Evolutionary conservation across 92 coral and sea anemone genomes (phyloP).

Genomic region (Epizoanthus illoricatus): DNA sequence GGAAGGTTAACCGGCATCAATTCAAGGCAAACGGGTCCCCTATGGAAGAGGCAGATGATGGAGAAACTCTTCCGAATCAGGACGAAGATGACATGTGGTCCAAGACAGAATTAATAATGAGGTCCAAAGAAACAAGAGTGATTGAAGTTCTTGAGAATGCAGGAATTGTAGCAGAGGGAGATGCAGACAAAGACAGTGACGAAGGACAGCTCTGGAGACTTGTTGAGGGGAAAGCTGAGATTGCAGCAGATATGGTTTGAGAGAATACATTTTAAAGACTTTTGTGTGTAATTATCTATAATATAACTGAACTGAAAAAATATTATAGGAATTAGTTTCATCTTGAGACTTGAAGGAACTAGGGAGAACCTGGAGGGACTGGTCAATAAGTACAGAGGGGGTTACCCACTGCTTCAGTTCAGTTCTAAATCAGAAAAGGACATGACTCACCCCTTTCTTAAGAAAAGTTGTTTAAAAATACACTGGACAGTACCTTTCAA

Average conservation of each 20-base stretch:
- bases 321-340: too few species aligned
- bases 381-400: too few species aligned
- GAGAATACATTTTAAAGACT: background rate
- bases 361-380: too few species aligned
- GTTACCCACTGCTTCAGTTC: too few species aligned
- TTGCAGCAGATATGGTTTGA: conserved; percentile 71
- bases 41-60: conserved; percentile 16
- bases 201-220: conserved; percentile 88
- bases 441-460: too few species aligned
- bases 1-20: conserved; percentile 31
- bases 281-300: too few species aligned
- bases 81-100: conserved; percentile 65
- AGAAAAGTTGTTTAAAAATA: too few species aligned
- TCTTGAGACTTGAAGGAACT: too few species aligned
- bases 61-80: conserved; percentile 3
- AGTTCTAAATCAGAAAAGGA: too few species aligned
- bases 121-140: conserved; percentile 56
- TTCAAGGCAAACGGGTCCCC: conserved; percentile 1
- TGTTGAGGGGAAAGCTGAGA: conserved; percentile 68
- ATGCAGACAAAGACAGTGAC: conserved; percentile 68
- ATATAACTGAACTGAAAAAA: too few species aligned
- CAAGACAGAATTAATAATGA: conserved; percentile 70
- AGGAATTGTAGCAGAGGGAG: conserved; percentile 85
- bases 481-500: too few species aligned
- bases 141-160: conserved; percentile 76